Evolutionary conservation across 2,888 invertebrate species (phyloP).

Genomic region (Rugalucina vietnamica): DNA sequence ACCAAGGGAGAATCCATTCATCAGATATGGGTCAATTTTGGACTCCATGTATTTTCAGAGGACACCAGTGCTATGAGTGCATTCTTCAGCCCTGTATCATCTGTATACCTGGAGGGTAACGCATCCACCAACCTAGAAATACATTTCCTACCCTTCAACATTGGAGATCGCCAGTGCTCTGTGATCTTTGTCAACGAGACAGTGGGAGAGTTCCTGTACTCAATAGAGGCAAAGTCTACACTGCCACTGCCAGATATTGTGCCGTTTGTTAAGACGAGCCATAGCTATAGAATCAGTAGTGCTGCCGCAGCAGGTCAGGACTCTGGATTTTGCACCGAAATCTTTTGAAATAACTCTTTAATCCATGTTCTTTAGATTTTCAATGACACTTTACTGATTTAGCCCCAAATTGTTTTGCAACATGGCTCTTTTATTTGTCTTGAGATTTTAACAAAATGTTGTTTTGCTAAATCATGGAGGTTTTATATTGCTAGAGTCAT

Average conservation of each 20-base stretch:
- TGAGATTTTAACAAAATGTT: too few relatives aligned
- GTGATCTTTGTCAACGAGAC: constrained; percentile 81
- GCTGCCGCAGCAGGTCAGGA: constrained; percentile 80
- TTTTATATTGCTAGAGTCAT: too few relatives aligned
- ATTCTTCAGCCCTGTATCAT: constrained; percentile 74
- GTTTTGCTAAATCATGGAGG: too few relatives aligned
- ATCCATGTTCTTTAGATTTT: too few relatives aligned
- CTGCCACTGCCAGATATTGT: constrained; percentile 79
- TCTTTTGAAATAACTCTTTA: not conserved
- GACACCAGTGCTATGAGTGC: constrained; percentile 75
- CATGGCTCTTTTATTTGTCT: too few relatives aligned
- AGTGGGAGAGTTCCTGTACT: constrained; percentile 83
- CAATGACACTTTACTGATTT: too few relatives aligned
- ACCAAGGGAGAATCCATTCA: too few relatives aligned
- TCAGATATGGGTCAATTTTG: too few relatives aligned
- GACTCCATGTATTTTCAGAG: constrained; percentile 63
- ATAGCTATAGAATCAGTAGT: constrained; percentile 80
- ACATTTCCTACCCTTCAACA: constrained; percentile 82
- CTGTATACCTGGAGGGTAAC: constrained; percentile 72
- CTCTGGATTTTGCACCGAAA: not conserved
- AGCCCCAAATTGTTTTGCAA: too few relatives aligned
- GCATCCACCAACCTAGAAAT: constrained; percentile 75
- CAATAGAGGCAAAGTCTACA: constrained; percentile 79
- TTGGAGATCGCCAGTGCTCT: constrained; percentile 81
- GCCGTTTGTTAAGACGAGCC: constrained; percentile 75